phyloP scores from a whole-genome alignment of 1,140 invertebrate species.

The Formica exsecta region DNA sequence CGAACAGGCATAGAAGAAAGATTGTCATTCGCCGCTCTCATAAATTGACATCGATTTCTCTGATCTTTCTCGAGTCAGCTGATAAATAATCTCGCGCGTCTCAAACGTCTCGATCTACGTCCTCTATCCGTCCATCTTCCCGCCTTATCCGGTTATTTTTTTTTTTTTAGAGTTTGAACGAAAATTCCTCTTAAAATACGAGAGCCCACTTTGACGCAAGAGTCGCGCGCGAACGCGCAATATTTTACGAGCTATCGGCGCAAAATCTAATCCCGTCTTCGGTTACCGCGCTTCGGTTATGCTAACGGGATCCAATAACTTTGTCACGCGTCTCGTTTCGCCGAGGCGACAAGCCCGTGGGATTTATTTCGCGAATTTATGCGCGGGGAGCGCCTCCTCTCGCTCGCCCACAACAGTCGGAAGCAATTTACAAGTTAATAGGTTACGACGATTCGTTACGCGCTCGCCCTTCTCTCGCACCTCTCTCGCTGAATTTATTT shows the following conservation, averaged over 20 bases:
- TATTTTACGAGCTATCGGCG: conserved; percentile 36
- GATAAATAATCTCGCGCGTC: conserved; percentile 6
- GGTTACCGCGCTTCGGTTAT: conserved; percentile 46
- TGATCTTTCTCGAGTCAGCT: conserved; percentile 3
- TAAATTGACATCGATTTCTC: conserved; percentile 20
- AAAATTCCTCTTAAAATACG: not conserved
- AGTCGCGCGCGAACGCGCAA: conserved; percentile 4
- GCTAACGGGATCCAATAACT: conserved; percentile 64
- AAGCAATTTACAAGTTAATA: conserved; percentile 86
- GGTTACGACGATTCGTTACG: conserved; percentile 82
- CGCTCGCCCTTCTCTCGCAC: conserved; percentile 72
- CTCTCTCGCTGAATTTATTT: conserved; percentile 53
- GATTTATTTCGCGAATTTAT: conserved; percentile 75
- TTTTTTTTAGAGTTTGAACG: not conserved
- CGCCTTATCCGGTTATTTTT: not conserved
- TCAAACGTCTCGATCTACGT: not conserved
- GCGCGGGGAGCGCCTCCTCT: conserved; percentile 55
- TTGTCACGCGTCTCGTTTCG: conserved; percentile 66
- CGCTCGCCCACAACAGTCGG: conserved; percentile 75
- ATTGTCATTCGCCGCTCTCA: not conserved
- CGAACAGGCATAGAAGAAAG: not conserved
- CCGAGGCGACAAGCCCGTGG: conserved; percentile 58
- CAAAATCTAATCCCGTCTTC: conserved; percentile 58
- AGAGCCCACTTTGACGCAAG: not conserved
- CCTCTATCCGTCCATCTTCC: too few species aligned